Conservation (phyloP, 1,140 invertebrate genomes). For the Megalonaias nervosa region DNA sequence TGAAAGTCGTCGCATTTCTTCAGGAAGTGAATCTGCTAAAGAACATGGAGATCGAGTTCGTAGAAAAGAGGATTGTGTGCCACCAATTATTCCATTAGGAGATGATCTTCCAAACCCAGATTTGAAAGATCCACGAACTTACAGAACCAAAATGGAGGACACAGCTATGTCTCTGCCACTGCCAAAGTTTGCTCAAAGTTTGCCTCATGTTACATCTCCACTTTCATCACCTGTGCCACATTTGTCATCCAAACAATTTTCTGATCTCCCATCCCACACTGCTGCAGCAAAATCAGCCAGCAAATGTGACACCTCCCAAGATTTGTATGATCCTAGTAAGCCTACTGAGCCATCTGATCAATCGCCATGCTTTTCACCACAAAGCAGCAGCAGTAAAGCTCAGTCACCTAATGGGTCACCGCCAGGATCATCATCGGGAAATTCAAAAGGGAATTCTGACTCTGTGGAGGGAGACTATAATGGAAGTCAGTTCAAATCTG, state of each 20-base stretch:
- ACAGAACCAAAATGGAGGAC: slow-evolving; percentile 24
- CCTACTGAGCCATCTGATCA: slow-evolving; percentile 20
- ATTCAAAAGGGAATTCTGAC: slow-evolving; percentile 36
- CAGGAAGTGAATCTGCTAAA: slow-evolving; percentile 38
- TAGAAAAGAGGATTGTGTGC: slow-evolving; percentile 42
- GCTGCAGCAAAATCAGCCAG: neutral
- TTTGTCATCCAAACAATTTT: slow-evolving; percentile 30
- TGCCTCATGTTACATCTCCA: slow-evolving; percentile 33
- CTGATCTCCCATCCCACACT: slow-evolving; percentile 23
- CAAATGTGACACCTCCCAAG: slow-evolving; percentile 9
- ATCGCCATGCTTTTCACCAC: slow-evolving; percentile 57
- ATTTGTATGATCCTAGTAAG: slow-evolving; percentile 1
- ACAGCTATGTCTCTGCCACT: slow-evolving; percentile 40
- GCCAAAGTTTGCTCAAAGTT: slow-evolving; percentile 48
- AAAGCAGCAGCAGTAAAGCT: slow-evolving; percentile 57
- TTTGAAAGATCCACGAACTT: slow-evolving; percentile 44
- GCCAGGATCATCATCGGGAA: slow-evolving; percentile 40
- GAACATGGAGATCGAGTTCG: slow-evolving; percentile 30
- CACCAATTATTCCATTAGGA: slow-evolving; percentile 45
- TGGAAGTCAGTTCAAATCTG: too few species aligned
- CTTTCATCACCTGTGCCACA: slow-evolving; percentile 22
- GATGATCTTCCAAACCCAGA: slow-evolving; percentile 46
- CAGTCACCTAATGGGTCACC: slow-evolving; percentile 51
- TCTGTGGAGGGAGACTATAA: neutral
- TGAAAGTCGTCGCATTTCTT: slow-evolving; percentile 30